phyloP scores from a whole-genome alignment of 2,888 invertebrate species.

The Synanthedon formicaeformis region DNA sequence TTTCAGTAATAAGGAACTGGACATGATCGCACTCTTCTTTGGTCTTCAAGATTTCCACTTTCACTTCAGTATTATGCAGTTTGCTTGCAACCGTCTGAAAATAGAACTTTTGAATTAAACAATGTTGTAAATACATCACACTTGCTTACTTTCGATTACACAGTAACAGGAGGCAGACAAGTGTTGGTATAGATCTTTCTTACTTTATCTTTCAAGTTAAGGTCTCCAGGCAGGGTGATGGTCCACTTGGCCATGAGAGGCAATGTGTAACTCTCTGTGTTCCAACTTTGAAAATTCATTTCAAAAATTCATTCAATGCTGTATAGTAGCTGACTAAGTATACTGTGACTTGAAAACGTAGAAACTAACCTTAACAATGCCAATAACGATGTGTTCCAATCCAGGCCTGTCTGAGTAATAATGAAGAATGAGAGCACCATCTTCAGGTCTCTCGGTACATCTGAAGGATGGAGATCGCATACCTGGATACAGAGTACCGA shows the following conservation, averaged over 20 bases:
- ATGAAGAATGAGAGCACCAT: constrained; percentile 90
- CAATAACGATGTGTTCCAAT: constrained; percentile 95
- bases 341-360: no score
- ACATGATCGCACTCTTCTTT: constrained; percentile 92
- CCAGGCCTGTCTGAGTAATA: constrained; percentile 97
- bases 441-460: constrained; percentile 89
- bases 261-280: no score
- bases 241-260: no score
- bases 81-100: constrained; percentile 90
- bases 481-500: constrained; percentile 93
- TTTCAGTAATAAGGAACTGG: constrained; percentile 91
- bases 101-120: background rate
- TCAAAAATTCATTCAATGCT: no score
- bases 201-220: no score
- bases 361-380: constrained; percentile 87
- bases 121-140: background rate
- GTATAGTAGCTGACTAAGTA: no score
- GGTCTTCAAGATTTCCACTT: constrained; percentile 89
- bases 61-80: constrained; percentile 92
- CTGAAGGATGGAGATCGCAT: constrained; percentile 97
- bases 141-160: no score
- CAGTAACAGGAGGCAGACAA: no score
- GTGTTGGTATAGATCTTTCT: no score
- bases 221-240: no score
- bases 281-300: no score